Conservation (phyloP, 2,888 invertebrate species). For the Cloeon dipterum region DNA sequence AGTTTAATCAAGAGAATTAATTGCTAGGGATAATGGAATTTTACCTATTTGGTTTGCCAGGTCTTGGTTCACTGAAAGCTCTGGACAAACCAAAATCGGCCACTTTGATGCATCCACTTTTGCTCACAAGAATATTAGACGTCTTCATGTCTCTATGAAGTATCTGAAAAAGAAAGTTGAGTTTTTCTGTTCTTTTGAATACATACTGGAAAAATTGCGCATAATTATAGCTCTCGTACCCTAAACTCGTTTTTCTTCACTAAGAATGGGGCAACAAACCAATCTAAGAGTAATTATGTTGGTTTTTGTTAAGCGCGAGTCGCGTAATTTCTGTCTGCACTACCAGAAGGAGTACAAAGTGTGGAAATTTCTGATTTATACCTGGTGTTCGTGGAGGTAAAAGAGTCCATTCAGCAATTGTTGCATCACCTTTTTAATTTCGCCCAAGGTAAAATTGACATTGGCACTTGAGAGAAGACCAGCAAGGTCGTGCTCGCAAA, state of each 20-base stretch:
- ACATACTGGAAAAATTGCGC: neutral
- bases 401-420: constrained; percentile 73
- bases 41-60: constrained; percentile 50
- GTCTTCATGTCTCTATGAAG: constrained; percentile 97
- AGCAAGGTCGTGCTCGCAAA: constrained; percentile 95
- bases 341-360: too few relatives aligned
- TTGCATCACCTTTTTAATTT: constrained; percentile 87
- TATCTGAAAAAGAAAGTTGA: constrained; percentile 25
- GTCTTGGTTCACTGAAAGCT: constrained; percentile 74
- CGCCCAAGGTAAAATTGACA: constrained; percentile 88
- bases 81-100: constrained; percentile 96
- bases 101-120: constrained; percentile 78
- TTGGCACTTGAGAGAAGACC: constrained; percentile 85
- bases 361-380: too few relatives aligned
- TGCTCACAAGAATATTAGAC: constrained; percentile 92
- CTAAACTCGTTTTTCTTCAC: neutral
- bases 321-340: too few relatives aligned
- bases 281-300: too few relatives aligned
- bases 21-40: constrained; percentile 24
- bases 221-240: neutral
- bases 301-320: too few relatives aligned
- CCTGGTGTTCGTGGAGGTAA: constrained; percentile 89
- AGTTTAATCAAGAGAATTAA: neutral
- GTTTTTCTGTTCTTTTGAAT: neutral
- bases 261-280: too few relatives aligned